Conservation (phyloP, 2,113 vertebrate genomes). For the Lampris incognitus region DNA sequence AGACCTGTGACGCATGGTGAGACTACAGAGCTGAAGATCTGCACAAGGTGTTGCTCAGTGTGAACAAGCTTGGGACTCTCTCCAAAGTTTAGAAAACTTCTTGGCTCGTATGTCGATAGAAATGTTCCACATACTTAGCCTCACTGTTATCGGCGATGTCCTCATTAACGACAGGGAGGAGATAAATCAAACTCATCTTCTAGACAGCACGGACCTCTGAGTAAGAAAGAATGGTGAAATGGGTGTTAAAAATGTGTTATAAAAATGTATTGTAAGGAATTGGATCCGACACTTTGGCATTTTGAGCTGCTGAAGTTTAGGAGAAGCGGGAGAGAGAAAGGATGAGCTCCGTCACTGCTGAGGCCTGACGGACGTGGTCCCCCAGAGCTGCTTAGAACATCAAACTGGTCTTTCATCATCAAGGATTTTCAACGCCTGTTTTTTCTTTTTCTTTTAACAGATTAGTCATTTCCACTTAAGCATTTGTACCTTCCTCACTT, state of each 20-base stretch:
- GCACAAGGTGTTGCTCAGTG: conserved; percentile 56
- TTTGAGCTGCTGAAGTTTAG: conserved; percentile 33
- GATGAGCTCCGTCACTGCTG: conserved; percentile 13
- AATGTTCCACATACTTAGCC: conserved; percentile 67
- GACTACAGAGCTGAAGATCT: conserved; percentile 61
- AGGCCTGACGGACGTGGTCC: conserved; percentile 38
- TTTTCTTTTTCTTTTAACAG: conserved; percentile 40
- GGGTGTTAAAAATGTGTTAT: conserved; percentile 38
- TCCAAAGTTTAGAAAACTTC: conserved; percentile 41
- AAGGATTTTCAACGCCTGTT: conserved; percentile 34
- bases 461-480: background rate
- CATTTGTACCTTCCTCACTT: no score
- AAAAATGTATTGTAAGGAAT: conserved; percentile 27
- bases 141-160: conserved; percentile 67
- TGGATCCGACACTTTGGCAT: conserved; percentile 42
- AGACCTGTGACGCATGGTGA: conserved; percentile 36
- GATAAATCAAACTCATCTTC: conserved; percentile 61
- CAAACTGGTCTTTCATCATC: conserved; percentile 48
- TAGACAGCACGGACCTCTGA: conserved; percentile 36
- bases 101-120: conserved; percentile 49
- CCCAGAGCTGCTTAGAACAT: conserved; percentile 46
- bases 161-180: conserved; percentile 60
- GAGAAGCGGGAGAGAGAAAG: conserved; percentile 13
- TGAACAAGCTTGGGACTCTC: conserved; percentile 56
- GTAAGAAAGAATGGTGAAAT: conserved; percentile 48